Evolutionary conservation across 1,140 invertebrate species (phyloP).

Genomic region (Gryllus bimaculatus): DNA sequence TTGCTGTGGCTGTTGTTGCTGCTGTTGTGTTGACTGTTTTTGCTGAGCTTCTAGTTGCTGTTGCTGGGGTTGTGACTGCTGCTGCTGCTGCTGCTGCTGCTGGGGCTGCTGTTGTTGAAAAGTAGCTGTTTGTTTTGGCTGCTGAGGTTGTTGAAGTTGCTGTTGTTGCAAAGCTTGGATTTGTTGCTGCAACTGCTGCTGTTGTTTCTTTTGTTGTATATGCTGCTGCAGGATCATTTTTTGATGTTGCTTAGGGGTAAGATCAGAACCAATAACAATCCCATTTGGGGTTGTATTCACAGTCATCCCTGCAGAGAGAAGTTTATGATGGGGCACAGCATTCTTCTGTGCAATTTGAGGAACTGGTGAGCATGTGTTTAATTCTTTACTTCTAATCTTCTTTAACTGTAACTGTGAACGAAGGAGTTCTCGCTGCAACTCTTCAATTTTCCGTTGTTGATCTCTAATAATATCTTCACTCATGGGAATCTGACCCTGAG

Average conservation of each 20-base stretch:
- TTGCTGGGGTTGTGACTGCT: conserved; percentile 23
- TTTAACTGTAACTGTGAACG: conserved; percentile 63
- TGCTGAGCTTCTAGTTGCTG: conserved; percentile 16
- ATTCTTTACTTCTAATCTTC: conserved; percentile 37
- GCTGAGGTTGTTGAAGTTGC: conserved; percentile 34
- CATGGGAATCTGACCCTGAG: not conserved
- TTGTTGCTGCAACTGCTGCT: conserved; percentile 41
- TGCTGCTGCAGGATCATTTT: conserved; percentile 54
- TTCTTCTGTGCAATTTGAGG: conserved; percentile 6
- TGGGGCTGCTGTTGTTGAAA: conserved; percentile 30
- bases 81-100: conserved; percentile 26
- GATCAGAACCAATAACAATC: conserved; percentile 8
- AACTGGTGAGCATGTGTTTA: not conserved
- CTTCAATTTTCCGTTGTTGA: conserved; percentile 78
- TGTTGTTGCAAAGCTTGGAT: conserved; percentile 43
- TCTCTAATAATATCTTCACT: conserved; percentile 66
- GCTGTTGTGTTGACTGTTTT: conserved; percentile 16
- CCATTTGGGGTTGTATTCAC: conserved; percentile 8
- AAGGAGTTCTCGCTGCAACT: conserved; percentile 72
- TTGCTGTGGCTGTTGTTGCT: not conserved
- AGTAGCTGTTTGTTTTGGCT: conserved; percentile 28
- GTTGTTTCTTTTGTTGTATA: conserved; percentile 51
- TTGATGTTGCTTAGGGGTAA: conserved; percentile 35
- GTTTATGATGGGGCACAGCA: not conserved
- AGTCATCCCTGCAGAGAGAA: not conserved